Percentiles rank a stretch among this genome's conserved stretches.
phyloP scores from a whole-genome alignment of 2,113 vertebrate species.

The Phyllostomus discolor region DNA sequence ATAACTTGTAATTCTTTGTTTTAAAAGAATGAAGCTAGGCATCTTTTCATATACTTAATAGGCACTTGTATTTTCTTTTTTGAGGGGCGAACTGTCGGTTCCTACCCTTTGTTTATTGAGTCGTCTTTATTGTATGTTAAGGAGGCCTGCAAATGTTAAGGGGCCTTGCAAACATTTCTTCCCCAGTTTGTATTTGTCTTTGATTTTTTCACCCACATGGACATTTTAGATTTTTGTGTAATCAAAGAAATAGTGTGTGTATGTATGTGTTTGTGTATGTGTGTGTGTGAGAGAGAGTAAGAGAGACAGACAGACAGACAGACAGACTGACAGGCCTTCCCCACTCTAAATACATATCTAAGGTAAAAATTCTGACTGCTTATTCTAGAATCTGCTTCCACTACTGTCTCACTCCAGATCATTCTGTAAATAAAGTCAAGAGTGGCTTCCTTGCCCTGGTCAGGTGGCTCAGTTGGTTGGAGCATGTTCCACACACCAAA shows the following conservation, averaged over 20 bases:
- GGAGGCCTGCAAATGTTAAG: not conserved
- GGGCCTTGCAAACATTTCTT: not conserved
- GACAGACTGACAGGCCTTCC: not conserved
- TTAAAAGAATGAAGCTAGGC: not conserved
- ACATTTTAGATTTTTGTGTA: not conserved
- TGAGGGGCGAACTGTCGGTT: not conserved
- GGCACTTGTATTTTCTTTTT: constrained; percentile 3
- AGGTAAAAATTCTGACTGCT: not conserved
- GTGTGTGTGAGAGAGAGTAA: not conserved
- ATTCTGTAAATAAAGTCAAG: not conserved
- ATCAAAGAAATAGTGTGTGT: not conserved
- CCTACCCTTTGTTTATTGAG: not conserved
- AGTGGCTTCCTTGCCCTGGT: not conserved
- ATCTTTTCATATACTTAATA: constrained; percentile 21
- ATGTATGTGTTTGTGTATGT: no score
- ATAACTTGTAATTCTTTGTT: not conserved
- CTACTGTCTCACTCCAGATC: not conserved
- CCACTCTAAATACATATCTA: not conserved
- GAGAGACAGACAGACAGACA: not conserved
- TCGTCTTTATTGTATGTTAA: not conserved
- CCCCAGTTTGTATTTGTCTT: not conserved
- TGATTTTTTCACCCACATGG: not conserved
- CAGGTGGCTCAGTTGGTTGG: no score
- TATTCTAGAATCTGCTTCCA: not conserved
- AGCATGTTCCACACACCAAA: no score